Conservation (phyloP, 2,113 vertebrate species). For the Sylvia atricapilla region DNA sequence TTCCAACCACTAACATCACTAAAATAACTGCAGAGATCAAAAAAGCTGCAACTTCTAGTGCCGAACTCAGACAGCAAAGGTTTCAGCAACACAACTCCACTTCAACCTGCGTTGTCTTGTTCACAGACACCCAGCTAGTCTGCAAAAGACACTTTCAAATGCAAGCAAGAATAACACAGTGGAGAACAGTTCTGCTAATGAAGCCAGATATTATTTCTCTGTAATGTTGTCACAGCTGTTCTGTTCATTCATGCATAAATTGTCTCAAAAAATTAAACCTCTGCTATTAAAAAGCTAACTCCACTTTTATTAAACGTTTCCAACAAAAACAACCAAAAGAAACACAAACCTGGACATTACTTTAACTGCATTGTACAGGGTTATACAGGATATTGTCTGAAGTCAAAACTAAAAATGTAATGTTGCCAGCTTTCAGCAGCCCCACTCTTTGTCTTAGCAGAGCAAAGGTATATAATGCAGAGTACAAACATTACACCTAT, state of each 20-base stretch:
- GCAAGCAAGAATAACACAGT: background rate
- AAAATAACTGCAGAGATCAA: background rate
- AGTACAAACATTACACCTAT: background rate
- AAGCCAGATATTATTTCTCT: background rate
- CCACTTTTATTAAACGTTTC: background rate
- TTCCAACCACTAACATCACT: background rate
- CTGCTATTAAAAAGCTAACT: background rate
- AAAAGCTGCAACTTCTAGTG: background rate
- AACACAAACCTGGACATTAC: background rate
- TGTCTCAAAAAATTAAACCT: background rate
- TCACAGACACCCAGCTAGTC: background rate
- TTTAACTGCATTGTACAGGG: background rate
- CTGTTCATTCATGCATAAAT: background rate
- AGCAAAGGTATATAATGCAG: background rate
- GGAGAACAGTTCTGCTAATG: background rate
- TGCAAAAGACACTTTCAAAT: background rate
- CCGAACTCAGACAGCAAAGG: fast-evolving
- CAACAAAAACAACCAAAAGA: background rate
- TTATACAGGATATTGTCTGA: background rate
- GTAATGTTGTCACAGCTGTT: background rate
- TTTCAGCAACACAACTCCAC: background rate
- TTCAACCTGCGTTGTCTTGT: background rate
- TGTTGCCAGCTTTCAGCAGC: background rate
- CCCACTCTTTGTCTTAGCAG: background rate
- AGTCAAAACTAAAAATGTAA: background rate